Conservation (phyloP, 2,888 invertebrate species). For the Perizoma affinitatum region DNA sequence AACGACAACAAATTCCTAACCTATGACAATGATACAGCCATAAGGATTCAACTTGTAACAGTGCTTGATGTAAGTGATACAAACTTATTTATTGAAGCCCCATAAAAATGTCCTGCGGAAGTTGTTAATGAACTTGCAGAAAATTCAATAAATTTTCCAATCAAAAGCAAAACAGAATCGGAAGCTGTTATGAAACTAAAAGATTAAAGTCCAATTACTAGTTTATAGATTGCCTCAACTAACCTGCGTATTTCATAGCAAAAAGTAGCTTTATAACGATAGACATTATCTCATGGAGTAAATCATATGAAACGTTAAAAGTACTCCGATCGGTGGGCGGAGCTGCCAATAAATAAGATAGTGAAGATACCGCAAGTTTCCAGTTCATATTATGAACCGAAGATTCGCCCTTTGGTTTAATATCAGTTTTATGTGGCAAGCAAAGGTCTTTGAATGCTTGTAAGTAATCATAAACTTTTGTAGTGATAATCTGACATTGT, state of each 20-base stretch:
- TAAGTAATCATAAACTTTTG: conserved; percentile 20
- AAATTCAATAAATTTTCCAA: conserved; percentile 29
- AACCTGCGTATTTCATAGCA: conserved; percentile 60
- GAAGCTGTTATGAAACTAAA: conserved; percentile 31
- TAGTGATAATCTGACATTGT: background rate
- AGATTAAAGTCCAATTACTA: conserved; percentile 34
- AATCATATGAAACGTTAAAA: conserved; percentile 69
- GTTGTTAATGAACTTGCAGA: conserved; percentile 3
- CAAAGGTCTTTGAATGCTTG: conserved; percentile 16
- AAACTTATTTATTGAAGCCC: conserved; percentile 6
- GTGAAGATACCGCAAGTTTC: conserved; percentile 47
- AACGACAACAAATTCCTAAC: background rate
- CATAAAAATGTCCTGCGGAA: conserved; percentile 3
- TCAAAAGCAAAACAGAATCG: conserved; percentile 20
- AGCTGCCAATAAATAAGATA: conserved; percentile 61
- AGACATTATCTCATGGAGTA: conserved; percentile 54
- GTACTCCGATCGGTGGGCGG: conserved; percentile 56
- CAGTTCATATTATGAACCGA: conserved; percentile 9
- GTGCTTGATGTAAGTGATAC: background rate
- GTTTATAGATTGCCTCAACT: conserved; percentile 32
- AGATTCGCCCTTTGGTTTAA: conserved; percentile 25
- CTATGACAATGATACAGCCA: background rate
- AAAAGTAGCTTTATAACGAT: conserved; percentile 64
- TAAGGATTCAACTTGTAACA: background rate
- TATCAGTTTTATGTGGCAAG: conserved; percentile 17